Evolutionary conservation across 2,888 invertebrate species (phyloP), one percentile per base, ranked within the genome.

Genomic region (Tachina fera): DNA sequence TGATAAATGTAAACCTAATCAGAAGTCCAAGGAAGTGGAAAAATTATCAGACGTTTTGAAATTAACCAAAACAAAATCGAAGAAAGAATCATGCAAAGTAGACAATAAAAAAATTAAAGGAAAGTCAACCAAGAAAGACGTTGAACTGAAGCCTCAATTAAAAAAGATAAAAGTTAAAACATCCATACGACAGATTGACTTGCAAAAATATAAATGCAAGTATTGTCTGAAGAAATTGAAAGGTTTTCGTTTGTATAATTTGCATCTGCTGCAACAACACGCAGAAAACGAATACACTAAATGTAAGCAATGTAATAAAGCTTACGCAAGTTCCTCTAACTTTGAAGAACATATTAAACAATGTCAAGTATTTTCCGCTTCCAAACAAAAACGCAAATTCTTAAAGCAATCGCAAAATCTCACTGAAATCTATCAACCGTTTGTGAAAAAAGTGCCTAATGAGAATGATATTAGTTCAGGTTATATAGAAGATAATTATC

Each of bases 151-250:
- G 31, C 16, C 67, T 51, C 61, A 77, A 19, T 9, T 71, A 39
- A 79, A 76, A 74, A 86, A 77, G 49, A 79, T 87, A 13, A 88
- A 88, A 72, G 76, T 86, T 14, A 88, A 87, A 65, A 60, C 86
- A 19, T 65, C 81, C 6, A 71, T 88, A n/a, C 67, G 76, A 47
- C 84, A 87, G 49, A 86, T 88, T 45, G 82, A 87, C 9, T 51
- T 87, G 53, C 88, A 87, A 65, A 86, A 79, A 60, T 88, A 87
- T 67, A 78, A 77, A 22, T 88, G 88, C 47, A 87, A 77, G 41
- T 83, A 85, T 43, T 88, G 88, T 43, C 41, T 47, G 39, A 51
- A 81, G 61, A 74, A 60, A 51, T 76, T 87, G 13, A 87, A 88
- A 83, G 88, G 88, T 31, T 88, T 88, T 68, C 80, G 75, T 61